Evolutionary conservation across 2,797 vertebrate species (phyloP), one percentile per base, ranked within the genome.

Genomic region (Sylvilagus floridanus): DNA sequence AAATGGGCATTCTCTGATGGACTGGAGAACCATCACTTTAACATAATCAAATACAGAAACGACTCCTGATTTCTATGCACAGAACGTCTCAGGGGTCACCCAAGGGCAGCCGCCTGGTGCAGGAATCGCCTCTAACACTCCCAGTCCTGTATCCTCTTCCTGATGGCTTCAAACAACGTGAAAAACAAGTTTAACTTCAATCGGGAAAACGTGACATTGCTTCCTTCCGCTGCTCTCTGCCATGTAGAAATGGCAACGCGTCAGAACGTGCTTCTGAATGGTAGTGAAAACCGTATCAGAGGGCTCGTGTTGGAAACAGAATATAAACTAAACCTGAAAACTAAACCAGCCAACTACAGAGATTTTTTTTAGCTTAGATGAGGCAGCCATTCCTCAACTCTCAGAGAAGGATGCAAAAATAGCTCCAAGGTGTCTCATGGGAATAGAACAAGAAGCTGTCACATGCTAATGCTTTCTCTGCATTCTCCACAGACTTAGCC

Each of bases 391-490:
- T 91, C 69, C 32, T 84, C 24, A 7, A 90, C 90, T 90, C 35
- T 94, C 35, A 35, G 87, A 95, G 79, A 69, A 84, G 72, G 75
- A 13, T 73, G 16, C 65, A 85, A 85, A 94, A 95, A 96, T 66
- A 94, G 69, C 60, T 91, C 54, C 6, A 5, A 89, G 17, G 35
- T 57, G 3, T 86, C 79, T 97, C 52, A 94, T 60, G 60, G 21
- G 8, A 60, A 52, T 42, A 17, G 65, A 84, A 68, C 65, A 94
- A 93, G 52, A 69, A 77, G 50, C 35, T 88, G 37, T 81, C 14
- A 81, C 9, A 65, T 35, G 54, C 10, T 47, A 71, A 84, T 7
- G 81, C 71, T 92, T 87, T 85, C 62, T 84, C 68, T n/a, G 14
- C 24, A 69, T 62, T 79, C 88, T 83, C 54, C 62, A 30, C 42